These are phyloP conservation scores for Pholis gunnellus DNA, from an alignment of 2,113 vertebrate species.

Conservation along the genomic window DNA sequence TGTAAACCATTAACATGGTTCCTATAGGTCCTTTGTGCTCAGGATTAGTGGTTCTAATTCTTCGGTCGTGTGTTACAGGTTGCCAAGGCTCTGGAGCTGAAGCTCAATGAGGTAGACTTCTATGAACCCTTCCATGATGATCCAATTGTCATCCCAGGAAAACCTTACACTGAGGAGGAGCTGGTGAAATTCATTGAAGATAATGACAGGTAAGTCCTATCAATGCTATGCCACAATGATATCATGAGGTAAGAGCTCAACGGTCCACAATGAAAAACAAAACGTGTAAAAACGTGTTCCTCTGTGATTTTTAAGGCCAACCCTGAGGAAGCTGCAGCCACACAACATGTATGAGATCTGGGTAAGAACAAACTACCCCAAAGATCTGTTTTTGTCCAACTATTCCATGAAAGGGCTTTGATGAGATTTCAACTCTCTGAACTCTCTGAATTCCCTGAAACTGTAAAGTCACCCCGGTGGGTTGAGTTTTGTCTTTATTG, in stretches of 20 bases:
- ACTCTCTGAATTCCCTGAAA: background rate
- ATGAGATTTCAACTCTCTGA: background rate
- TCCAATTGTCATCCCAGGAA: slow-evolving; percentile 89
- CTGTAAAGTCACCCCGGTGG: background rate
- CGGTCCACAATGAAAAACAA: background rate
- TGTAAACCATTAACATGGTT: background rate
- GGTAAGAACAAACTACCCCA: slow-evolving; percentile 81
- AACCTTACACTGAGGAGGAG: slow-evolving; percentile 89
- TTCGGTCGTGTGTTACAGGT: slow-evolving; percentile 77
- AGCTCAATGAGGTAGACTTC: slow-evolving; percentile 93
- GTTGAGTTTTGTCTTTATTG: background rate
- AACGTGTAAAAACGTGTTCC: background rate
- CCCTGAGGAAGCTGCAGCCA: slow-evolving; percentile 91
- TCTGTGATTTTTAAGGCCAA: slow-evolving; percentile 83
- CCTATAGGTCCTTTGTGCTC: background rate
- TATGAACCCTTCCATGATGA: slow-evolving; percentile 92
- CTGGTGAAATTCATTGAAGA: slow-evolving; percentile 89
- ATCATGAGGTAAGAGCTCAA: background rate
- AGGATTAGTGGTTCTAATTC: background rate
- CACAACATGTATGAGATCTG: slow-evolving; percentile 94
- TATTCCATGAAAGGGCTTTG: background rate
- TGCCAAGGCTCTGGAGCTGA: slow-evolving; percentile 89
- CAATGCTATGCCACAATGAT: background rate
- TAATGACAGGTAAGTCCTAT: slow-evolving; percentile 85
- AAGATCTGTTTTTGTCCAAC: background rate